Base-by-base conservation (phyloP, 2,113 vertebrate genomes). In the Sceloporus undulatus region DNA sequence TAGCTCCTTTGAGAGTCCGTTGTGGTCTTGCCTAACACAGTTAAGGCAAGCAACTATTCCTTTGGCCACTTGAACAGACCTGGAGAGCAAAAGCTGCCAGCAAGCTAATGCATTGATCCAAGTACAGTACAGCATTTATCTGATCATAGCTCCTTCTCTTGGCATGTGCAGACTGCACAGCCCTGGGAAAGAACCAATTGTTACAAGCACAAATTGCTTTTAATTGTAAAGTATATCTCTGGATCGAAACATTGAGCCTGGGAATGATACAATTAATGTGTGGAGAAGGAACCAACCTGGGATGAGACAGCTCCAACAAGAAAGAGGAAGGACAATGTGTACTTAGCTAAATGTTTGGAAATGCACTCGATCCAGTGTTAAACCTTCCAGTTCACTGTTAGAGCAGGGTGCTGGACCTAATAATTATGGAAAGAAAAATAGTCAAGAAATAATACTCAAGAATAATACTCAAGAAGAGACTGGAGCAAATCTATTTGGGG, bases 211-310 rank as follows among this genome's bases (percentile, higher is more conserved):
- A 95, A 91, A 95, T 90, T 88, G 92, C 91, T 94, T 94, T 93
- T 94, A 94, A 96, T 95, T 95, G 94, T 93, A 88, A 91, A 93
- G 90, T 65, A 82, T 92, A 85, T 94, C 91, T 93, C 93, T 79
- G 93, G 84, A 76, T 0, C 92, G 93, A 96, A 90, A 90, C 86
- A 88, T 92, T 94, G 91, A 91, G 79, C 79, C 83, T 95, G 94
- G 89, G 85, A 92, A 38, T 59, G 91, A 87, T 92, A 86, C 85
- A 82, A 91, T 65, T 16, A 89, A 48, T 84, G 3, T 68, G 38
- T 14, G 23, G 56, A 18, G 29, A 34, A 16, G 59, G 40, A 70
- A 48, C 68, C 34, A 25, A 62, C 59, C 48, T 79, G 29, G 42
- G 34, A 23, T 59, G 54, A 68, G 81, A 34, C 40, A 68, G 25